phyloP scores from a whole-genome alignment of 1,140 invertebrate species.

The Trinorchestia longiramus region DNA sequence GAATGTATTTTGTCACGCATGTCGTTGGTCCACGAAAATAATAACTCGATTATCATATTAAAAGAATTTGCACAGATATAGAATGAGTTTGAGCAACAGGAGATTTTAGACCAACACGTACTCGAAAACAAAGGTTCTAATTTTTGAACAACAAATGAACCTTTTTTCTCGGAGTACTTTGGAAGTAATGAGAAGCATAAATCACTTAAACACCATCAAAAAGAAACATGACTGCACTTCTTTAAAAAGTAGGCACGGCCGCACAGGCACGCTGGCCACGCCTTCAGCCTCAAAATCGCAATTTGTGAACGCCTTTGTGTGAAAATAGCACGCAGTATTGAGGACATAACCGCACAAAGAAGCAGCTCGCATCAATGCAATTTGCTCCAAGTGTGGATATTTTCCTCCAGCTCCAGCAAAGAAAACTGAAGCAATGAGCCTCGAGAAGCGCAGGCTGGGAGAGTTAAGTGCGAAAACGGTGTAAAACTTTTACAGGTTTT shows the following conservation, averaged over 20 bases:
- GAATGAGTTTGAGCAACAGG: neutral
- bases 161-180: neutral
- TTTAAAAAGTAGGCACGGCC: neutral
- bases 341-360: neutral
- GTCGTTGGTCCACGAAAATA: neutral
- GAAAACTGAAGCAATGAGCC: neutral
- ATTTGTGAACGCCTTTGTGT: neutral
- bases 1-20: neutral
- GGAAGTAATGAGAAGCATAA: neutral
- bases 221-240: neutral
- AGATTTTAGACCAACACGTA: too few species aligned
- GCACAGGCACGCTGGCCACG: neutral
- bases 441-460: neutral
- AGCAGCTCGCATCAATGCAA: neutral
- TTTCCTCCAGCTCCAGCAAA: neutral
- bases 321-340: neutral
- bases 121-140: neutral
- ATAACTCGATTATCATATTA: neutral
- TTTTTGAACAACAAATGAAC: neutral
- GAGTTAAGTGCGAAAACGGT: neutral
- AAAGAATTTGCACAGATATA: too few species aligned
- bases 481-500: neutral
- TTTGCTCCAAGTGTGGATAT: neutral
- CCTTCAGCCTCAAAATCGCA: neutral
- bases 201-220: neutral